Base-by-base conservation (phyloP, 2,888 invertebrate genomes). In the Idaea dimidiata region DNA sequence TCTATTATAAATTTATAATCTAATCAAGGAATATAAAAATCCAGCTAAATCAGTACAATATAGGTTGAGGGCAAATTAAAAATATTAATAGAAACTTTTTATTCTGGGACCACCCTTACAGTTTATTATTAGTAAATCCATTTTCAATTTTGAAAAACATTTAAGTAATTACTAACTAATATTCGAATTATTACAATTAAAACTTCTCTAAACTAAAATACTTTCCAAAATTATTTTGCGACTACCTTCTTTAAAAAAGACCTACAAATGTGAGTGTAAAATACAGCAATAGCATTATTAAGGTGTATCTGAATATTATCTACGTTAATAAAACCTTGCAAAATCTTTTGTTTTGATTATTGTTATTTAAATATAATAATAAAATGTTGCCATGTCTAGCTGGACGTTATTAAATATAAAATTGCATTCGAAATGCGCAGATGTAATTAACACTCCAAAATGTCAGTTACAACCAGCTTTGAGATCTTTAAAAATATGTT, bases 11-110 rank as follows among this genome's bases (percentile, higher is more conserved):
- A n/a, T 43, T 16, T 5, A 7, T 16, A 55, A 16, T 17, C 16
- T 55, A 55, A 7, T 55, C 54, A 55, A 55, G 17, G 54, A 55
- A 17, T 55, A 55, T 16, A 53, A 53, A 10, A 7, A 55, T 55
- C 54, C 54, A 55, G 54, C 54, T 55, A 55, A 55, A 55, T 55
- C 17, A 17, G 16, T 55, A 16, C 16, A 55, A 17, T 8, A 4
- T 55, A 16, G 16, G 54, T 7, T n/a, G 43, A 43, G 3, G 14
- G 43, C 43, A 43, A 14, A 43, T 8, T 24, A 43, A 14, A 14
- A 33, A 8, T 8, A 43, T 43, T 14, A 14, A 43, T 14, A 43
- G 14, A 43, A 43, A 43, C 43, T 5, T 43, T 43, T 43, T 8
- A 14, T 8, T 43, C 8, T 43, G 43, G 10, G 43, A 1, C 10